Base-by-base conservation (phyloP, 2,888 invertebrate genomes). In the Alitta virens region DNA sequence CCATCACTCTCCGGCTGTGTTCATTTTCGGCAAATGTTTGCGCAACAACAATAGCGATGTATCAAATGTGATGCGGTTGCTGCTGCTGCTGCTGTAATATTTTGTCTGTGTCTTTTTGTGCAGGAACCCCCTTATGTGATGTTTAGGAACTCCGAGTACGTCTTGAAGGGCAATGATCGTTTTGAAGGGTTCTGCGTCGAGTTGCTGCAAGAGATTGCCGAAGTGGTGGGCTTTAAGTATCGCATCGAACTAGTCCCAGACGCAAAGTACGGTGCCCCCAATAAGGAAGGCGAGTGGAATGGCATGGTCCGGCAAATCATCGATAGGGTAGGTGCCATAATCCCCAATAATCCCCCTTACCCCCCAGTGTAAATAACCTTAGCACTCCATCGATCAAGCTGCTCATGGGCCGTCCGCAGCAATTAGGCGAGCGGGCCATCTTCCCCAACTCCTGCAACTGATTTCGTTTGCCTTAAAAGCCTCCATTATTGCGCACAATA, bases 171-270 rank as follows among this genome's bases (percentile, higher is more conserved):
- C 0, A 94, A 94, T 75, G 91, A 90, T 67, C 87, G 73, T 33
- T 81, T 73, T 67, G 75, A 77, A 52, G 82, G 82, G 0, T 95
- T 91, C 75, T 91, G 91, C 43, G 89, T 96, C 57, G 95, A 96
- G 76, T 83, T 96, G 16, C 89, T 96, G 59, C 86, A 90, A 40
- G 90, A 91, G 78, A 85, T 96, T 38, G 87, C 92, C 7, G 85
- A 87, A 76, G 86, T 89, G 76, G 85, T 91, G 23, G 90, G 90
- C 43, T 94, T 95, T 80, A 90, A 89, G 73, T 95, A 90, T 76
- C 74, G 74, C 26, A 79, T 84, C 25, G 74, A 77, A 43, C 67
- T 76, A n/a, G 82, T 82, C 7, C 69, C 68, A 21, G 82, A 82
- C 63, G 74, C 73, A 38, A 75, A 75, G 43, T 81, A 79, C 63